A percentile compares a stretch with the other conserved stretches of the same genome.
phyloP scores from a whole-genome alignment of 2,888 invertebrate species.

The Chrysodeixis includens region DNA sequence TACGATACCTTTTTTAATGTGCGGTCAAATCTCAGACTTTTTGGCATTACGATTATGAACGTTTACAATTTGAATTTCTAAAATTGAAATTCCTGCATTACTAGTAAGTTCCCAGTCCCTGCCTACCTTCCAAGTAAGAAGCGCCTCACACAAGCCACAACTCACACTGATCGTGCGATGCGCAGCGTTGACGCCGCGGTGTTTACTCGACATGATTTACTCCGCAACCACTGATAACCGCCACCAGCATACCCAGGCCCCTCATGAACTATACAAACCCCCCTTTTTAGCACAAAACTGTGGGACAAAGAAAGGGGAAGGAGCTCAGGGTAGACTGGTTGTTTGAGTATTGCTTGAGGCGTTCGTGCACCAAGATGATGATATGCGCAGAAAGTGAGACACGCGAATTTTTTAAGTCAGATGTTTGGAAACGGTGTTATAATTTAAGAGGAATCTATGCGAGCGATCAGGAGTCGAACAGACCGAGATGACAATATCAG shows the following conservation, averaged over 20 bases:
- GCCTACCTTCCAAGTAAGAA: constrained; percentile 31
- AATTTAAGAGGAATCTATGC: constrained; percentile 32
- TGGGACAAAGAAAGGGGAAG: constrained; percentile 45
- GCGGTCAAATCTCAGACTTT: background rate
- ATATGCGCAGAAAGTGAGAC: constrained; percentile 75
- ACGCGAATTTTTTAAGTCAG: constrained; percentile 62
- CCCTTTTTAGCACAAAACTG: constrained; percentile 23
- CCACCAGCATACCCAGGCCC: constrained; percentile 54
- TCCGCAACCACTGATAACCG: constrained; percentile 51
- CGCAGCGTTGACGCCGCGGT: constrained; percentile 56
- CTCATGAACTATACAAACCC: constrained; percentile 36
- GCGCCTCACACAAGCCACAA: constrained; percentile 47
- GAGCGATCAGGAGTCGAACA: constrained; percentile 8
- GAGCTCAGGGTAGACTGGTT: constrained; percentile 66
- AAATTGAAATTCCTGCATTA: constrained; percentile 13
- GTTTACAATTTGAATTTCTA: too few species aligned
- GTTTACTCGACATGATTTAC: constrained; percentile 63
- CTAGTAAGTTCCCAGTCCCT: too few species aligned
- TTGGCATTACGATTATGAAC: background rate
- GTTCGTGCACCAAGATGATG: constrained; percentile 78
- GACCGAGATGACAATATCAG: background rate
- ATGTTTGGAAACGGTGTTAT: constrained; percentile 36
- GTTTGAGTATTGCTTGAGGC: constrained; percentile 71
- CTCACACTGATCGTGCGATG: constrained; percentile 60
- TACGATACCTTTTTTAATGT: constrained; percentile 8